Conservation (phyloP, 2,797 vertebrate species). For the Sardinella longiceps region DNA sequence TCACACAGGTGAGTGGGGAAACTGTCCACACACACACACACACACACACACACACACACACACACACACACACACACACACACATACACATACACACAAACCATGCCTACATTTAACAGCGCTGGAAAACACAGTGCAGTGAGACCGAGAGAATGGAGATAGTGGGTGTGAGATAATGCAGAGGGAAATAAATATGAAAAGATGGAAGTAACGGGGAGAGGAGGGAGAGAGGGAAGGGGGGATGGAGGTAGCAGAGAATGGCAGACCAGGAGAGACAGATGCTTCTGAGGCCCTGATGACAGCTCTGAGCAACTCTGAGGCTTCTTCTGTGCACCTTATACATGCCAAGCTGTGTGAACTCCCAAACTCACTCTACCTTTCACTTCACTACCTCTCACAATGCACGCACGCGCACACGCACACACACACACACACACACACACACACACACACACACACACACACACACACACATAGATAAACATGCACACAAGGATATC, state of each 20-base stretch:
- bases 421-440: constrained; percentile 30
- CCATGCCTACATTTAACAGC: constrained; percentile 55
- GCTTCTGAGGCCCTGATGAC: constrained; percentile 67
- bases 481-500: neutral
- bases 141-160: constrained; percentile 34
- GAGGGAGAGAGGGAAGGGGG: neutral
- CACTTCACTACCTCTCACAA: neutral
- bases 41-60: constrained; percentile 48
- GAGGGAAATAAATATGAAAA: constrained; percentile 15
- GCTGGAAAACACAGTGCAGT: constrained; percentile 35
- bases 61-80: constrained; percentile 46
- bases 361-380: constrained; percentile 24
- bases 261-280: constrained; percentile 28
- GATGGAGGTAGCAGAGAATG: constrained; percentile 40
- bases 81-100: neutral
- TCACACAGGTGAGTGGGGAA: constrained; percentile 46
- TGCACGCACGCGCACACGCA: constrained; percentile 29
- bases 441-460: constrained; percentile 39
- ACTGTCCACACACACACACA: constrained; percentile 33
- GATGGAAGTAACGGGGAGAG: neutral
- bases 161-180: constrained; percentile 59
- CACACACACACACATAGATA: neutral
- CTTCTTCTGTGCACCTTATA: constrained; percentile 71
- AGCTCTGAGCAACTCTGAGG: constrained; percentile 64
- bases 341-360: constrained; percentile 70